Percentiles rank a stretch among this genome's conserved stretches.
Evolutionary conservation across 1,140 invertebrate species (phyloP).

Genomic region (Agrypnia vestita): DNA sequence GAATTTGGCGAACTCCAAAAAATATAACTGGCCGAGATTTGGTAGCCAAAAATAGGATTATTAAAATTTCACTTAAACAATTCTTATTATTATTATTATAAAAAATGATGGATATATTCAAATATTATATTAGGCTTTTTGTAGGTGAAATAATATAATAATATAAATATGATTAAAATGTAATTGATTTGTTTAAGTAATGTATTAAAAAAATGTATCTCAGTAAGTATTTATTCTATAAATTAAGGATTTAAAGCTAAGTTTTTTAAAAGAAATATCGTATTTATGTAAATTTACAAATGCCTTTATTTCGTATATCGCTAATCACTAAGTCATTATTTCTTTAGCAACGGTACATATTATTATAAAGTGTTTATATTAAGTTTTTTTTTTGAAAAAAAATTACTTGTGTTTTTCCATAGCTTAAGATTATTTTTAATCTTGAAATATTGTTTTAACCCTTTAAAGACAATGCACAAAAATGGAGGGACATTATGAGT

Average conservation of each 20-base stretch:
- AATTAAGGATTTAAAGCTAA: slow-evolving; percentile 50
- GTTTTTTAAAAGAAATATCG: slow-evolving; percentile 51
- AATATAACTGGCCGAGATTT: too few species aligned
- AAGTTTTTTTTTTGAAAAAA: too few species aligned
- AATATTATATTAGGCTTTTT: slow-evolving; percentile 23
- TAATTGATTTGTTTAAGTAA: slow-evolving; percentile 8
- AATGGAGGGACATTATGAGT: too few species aligned
- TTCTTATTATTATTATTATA: too few species aligned
- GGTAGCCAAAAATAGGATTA: too few species aligned
- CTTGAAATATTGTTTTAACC: too few species aligned
- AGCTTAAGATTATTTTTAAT: too few species aligned
- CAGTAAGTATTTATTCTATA: slow-evolving; percentile 59
- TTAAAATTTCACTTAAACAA: slow-evolving; percentile 10
- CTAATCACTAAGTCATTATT: slow-evolving; percentile 32
- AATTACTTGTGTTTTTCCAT: too few species aligned
- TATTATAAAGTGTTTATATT: too few species aligned
- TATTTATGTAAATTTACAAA: slow-evolving; percentile 28
- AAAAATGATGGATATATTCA: slow-evolving; percentile 1
- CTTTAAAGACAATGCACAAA: too few species aligned
- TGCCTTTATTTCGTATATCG: slow-evolving; percentile 33
- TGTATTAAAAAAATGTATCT: slow-evolving; percentile 51
- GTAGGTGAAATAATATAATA: slow-evolving; percentile 36
- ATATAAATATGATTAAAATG: slow-evolving; percentile 4
- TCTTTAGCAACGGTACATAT: not conserved
- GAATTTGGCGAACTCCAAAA: too few species aligned